Evolutionary conservation across 2,888 invertebrate genomes (phyloP), one percentile per base, ranked within the genome.

Genomic region (Trichogramma evanescens): DNA sequence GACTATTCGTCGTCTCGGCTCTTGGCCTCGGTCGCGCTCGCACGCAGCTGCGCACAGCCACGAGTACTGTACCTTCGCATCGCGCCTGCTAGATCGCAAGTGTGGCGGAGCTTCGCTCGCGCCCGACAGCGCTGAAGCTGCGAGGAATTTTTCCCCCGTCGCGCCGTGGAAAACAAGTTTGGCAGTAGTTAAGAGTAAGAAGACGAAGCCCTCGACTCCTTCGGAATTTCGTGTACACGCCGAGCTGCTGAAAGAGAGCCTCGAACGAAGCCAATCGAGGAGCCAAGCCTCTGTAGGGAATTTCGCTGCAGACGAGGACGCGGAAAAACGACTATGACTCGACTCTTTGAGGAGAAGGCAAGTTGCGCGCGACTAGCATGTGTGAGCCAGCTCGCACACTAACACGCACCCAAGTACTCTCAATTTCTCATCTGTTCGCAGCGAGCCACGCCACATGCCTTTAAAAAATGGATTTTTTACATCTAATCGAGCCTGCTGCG

Each of bases 351-450:
- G 46, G 50, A 26, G 26, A 10, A 54, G 50, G 57, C 48, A 56
- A 26, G 26, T 26, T 26, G 26, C 26, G 26, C 26, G 26, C 26
- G 26, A 26, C 26, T 26, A 2, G 48, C 49, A 54, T 7, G 39
- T 44, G 6, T 13, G 6, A 44, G 45, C 5, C 49, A 57, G 55
- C 50, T 54, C 55, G 39, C 10, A 51, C 26, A 2, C 26, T 26
- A 26, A 2, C 26, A 26, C 26, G 26, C 3, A 2, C 26, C 26
- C 55, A 52, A 59, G 59, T 56, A 55, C 48, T 55, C 57, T 59
- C 63, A 55, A 59, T 63, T 63, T 59, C 63, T 62, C 59, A 58
- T 59, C 55, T 54, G 52, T 40, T 54, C 52, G 48, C 62, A 42
- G 42, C 49, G 48, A 8, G 38, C 54, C 38, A 13, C n/a, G 6